A percentile compares a stretch with the other conserved stretches of the same genome.
These are phyloP conservation scores for Pachypanchax playfairii DNA, from an alignment of 2,113 vertebrate species.

Conservation along the genomic window DNA sequence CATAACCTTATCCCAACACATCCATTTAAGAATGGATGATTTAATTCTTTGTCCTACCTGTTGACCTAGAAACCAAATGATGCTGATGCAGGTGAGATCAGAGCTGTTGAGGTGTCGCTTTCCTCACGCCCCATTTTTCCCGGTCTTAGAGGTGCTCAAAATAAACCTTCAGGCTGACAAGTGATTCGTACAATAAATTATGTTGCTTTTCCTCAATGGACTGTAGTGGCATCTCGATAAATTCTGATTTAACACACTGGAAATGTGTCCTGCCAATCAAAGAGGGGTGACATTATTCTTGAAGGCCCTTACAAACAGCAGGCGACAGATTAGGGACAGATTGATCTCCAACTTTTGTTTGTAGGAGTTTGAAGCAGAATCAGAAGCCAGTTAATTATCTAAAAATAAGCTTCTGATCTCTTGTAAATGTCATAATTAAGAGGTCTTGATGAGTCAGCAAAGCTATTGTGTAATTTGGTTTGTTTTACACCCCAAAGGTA, in stretches of 20 bases:
- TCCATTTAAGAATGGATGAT: conserved; percentile 59
- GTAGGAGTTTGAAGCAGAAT: conserved; percentile 15
- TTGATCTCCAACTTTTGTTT: too few species aligned
- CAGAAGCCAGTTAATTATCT: neutral
- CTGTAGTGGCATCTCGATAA: conserved; percentile 17
- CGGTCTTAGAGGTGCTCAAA: conserved; percentile 10
- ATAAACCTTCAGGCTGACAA: conserved; percentile 8
- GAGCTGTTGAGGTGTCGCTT: conserved; percentile 35
- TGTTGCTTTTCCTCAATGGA: conserved; percentile 22
- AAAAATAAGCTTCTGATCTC: conserved; percentile 11
- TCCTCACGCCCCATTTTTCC: conserved; percentile 34
- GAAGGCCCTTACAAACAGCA: conserved; percentile 20
- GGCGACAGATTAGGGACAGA: conserved; percentile 28
- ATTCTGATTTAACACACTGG: conserved; percentile 32
- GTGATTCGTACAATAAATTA: conserved; percentile 22
- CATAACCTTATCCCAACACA: conserved; percentile 42
- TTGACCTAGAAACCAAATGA: conserved; percentile 42
- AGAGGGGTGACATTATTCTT: conserved; percentile 19
- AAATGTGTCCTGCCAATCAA: conserved; percentile 43
- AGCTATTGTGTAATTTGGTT: neutral
- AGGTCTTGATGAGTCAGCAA: neutral
- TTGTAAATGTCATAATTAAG: conserved; percentile 15
- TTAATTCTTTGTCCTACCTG: conserved; percentile 34
- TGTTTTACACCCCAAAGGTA: too few species aligned
- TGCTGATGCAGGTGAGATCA: conserved; percentile 28